Evolutionary conservation across 2,888 invertebrate genomes (phyloP).

Genomic region (Timema cristinae): DNA sequence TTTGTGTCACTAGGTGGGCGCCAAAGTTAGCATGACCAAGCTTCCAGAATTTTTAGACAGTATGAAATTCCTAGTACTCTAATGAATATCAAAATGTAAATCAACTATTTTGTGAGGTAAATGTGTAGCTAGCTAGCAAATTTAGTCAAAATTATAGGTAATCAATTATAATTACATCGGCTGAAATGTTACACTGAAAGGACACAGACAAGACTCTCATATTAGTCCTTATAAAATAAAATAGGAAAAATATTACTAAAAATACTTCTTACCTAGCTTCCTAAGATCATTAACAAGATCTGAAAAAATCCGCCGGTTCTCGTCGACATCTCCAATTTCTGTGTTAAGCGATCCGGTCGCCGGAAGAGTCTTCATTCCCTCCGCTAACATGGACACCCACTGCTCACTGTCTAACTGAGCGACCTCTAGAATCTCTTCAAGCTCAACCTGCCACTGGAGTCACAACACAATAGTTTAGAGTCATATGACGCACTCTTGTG

Average conservation of each 20-base stretch:
- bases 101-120: too few species aligned
- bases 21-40: too few species aligned
- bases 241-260: not conserved
- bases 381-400: conserved; percentile 96
- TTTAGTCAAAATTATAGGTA: too few species aligned
- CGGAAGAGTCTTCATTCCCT: conserved; percentile 91
- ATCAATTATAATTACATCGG: too few species aligned
- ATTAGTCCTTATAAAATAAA: not conserved
- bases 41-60: too few species aligned
- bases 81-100: too few species aligned
- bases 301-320: conserved; percentile 83
- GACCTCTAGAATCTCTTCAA: conserved; percentile 92
- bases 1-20: too few species aligned
- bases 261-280: conserved; percentile 52
- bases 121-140: too few species aligned
- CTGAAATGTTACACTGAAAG: too few species aligned
- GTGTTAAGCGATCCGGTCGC: conserved; percentile 84
- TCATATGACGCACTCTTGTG: conserved; percentile 25
- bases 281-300: conserved; percentile 83
- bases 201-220: too few species aligned
- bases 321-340: conserved; percentile 82
- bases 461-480: conserved; percentile 40
- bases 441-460: conserved; percentile 81
- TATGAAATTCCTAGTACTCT: too few species aligned
- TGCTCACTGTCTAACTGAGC: conserved; percentile 90